Conservation (phyloP, 1,140 invertebrate species). For the Polyergus mexicanus region DNA sequence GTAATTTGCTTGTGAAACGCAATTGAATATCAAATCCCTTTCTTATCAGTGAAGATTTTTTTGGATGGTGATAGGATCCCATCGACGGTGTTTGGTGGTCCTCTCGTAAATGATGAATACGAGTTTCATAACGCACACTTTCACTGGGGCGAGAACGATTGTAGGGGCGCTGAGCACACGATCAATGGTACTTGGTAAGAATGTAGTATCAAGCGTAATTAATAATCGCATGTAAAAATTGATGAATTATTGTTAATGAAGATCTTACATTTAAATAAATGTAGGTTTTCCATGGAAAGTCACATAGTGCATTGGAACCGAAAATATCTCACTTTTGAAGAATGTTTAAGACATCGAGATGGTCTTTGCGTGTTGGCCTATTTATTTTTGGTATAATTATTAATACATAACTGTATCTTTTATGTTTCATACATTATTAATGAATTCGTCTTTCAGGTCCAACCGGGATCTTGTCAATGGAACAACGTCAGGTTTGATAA, state of each 20-base stretch:
- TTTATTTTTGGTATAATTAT: conserved; percentile 88
- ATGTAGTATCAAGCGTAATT: neutral
- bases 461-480: conserved; percentile 28
- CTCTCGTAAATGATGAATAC: conserved; percentile 89
- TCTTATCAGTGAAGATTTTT: conserved; percentile 63
- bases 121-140: conserved; percentile 93
- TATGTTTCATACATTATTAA: neutral
- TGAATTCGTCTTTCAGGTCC: conserved; percentile 49
- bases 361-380: conserved; percentile 93
- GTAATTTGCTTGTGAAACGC: neutral
- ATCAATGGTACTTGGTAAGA: conserved; percentile 88
- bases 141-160: conserved; percentile 93
- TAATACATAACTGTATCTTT: neutral
- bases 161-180: conserved; percentile 93
- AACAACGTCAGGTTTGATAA: conserved; percentile 83
- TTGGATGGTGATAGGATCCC: conserved; percentile 74
- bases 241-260: neutral
- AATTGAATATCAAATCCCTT: neutral
- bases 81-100: conserved; percentile 87
- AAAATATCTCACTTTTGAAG: conserved; percentile 90
- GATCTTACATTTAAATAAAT: conserved; percentile 31
- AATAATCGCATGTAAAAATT: neutral
- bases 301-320: conserved; percentile 93
- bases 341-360: conserved; percentile 91
- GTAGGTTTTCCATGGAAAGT: conserved; percentile 90